A percentile compares a stretch with the other conserved stretches of the same genome.
These are phyloP conservation scores for Saccostrea echinata DNA, from an alignment of 1,140 invertebrate species.

Conservation along the genomic window DNA sequence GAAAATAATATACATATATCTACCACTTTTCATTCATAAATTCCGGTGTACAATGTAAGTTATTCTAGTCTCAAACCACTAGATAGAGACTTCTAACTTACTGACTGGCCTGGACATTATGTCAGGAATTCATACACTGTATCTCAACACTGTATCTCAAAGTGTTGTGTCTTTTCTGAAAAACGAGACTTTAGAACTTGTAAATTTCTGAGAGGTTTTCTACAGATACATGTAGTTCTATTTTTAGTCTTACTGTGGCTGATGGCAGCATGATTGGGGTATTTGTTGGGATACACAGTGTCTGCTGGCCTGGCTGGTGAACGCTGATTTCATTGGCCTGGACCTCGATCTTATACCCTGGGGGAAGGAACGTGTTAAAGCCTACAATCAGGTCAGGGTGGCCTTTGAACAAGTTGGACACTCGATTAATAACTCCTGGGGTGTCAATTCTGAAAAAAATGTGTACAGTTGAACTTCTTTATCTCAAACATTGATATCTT, in stretches of 20 bases:
- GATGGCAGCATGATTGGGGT: conserved; percentile 58
- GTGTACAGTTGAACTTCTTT: not conserved
- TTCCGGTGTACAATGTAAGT: too few relatives aligned
- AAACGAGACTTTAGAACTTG: too few relatives aligned
- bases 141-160: too few relatives aligned
- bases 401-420: conserved; percentile 97
- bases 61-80: too few relatives aligned
- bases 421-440: conserved; percentile 97
- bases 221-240: too few relatives aligned
- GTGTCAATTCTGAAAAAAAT: conserved; percentile 93
- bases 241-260: conserved; percentile 41
- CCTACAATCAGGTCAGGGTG: conserved; percentile 99
- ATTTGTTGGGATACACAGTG: conserved; percentile 73
- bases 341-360: conserved; percentile 97
- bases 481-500: not conserved
- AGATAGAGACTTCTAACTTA: too few relatives aligned
- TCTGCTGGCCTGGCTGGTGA: conserved; percentile 78
- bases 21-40: too few relatives aligned
- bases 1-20: too few relatives aligned
- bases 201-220: not conserved
- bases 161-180: too few relatives aligned
- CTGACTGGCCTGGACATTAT: too few relatives aligned
- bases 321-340: conserved; percentile 91
- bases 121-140: too few relatives aligned
- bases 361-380: conserved; percentile 99